These are phyloP conservation scores for Peromyscus aztecus DNA, from an alignment of 2,797 vertebrate species.

Conservation along the genomic window DNA sequence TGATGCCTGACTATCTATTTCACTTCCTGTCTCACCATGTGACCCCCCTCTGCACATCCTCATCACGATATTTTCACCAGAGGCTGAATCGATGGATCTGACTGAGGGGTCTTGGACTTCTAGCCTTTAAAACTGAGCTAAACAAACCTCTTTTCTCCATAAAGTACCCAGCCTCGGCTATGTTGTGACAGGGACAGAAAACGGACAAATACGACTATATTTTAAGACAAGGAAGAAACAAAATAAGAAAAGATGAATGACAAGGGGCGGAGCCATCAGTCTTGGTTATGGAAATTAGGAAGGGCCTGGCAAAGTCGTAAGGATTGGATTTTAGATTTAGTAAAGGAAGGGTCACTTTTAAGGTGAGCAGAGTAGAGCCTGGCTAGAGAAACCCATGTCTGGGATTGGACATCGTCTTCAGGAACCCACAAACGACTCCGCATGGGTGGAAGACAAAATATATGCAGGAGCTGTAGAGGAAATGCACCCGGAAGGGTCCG, in stretches of 20 bases:
- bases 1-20: not conserved
- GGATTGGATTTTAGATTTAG: conserved; percentile 12
- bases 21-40: not conserved
- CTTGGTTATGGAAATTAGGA: conserved; percentile 10
- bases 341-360: conserved; percentile 24
- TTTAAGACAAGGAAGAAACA: conserved; percentile 17
- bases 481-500: accelerated
- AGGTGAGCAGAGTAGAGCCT: not conserved
- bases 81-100: not conserved
- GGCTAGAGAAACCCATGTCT: not conserved
- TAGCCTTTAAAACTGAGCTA: not conserved
- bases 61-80: not conserved
- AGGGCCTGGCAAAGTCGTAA: not conserved
- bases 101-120: not conserved
- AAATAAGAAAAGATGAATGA: not conserved
- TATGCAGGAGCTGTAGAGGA: not conserved
- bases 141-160: not conserved
- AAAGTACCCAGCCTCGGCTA: not conserved
- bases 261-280: not conserved
- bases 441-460: not conserved
- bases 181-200: not conserved
- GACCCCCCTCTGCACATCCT: not conserved
- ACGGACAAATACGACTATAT: not conserved
- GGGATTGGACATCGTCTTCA: not conserved
- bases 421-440: not conserved